Base-by-base conservation (phyloP, 2,888 invertebrate species). In the Phyllotreta striolata region DNA sequence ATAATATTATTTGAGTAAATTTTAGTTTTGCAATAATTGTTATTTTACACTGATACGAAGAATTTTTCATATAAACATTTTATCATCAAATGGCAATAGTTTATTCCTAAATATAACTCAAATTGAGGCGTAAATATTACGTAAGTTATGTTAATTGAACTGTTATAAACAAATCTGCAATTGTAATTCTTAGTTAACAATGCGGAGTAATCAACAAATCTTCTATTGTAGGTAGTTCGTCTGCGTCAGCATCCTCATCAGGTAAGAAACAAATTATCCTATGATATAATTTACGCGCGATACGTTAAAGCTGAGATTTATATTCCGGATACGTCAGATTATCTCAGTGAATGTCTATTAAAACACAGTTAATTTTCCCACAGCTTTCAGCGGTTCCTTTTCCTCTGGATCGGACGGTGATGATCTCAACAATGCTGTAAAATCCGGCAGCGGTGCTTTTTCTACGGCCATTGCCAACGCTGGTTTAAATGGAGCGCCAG, bases 341-440 rank as follows among this genome's bases (percentile, higher is more conserved):
- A 24, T 4, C 24, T 24, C 4, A 24, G 24, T 24, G 24, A 24
- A 24, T 24, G 24, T 24, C 4, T 24, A n/a, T n/a, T n/a, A n/a
- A n/a, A n/a, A n/a, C n/a, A n/a, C n/a, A n/a, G 24, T 24, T 24
- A 1, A 8, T n/a, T 8, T 9, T 56, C 58, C 56, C 62, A 8
- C 55, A 73, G 73, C 73, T 3, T 72, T 62, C 55, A 71, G 72
- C 57, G 67, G 72, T 44, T 69, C 73, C 7, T 66, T 63, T 52
- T 61, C 66, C 44, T 63, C 66, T 12, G 63, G 51, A 5, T 10
- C 24, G 7, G 54, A 54, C 13, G 13, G 60, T 39, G 47, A 54
- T 7, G 52, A 56, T n/a, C 6, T 64, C 5, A 63, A 57, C 6
- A 47, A 58, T 8, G 34, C 47, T 13, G 43, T 56, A 40, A 63